phyloP scores from a whole-genome alignment of 2,888 invertebrate genomes.

The Netelia fuscicornis region DNA sequence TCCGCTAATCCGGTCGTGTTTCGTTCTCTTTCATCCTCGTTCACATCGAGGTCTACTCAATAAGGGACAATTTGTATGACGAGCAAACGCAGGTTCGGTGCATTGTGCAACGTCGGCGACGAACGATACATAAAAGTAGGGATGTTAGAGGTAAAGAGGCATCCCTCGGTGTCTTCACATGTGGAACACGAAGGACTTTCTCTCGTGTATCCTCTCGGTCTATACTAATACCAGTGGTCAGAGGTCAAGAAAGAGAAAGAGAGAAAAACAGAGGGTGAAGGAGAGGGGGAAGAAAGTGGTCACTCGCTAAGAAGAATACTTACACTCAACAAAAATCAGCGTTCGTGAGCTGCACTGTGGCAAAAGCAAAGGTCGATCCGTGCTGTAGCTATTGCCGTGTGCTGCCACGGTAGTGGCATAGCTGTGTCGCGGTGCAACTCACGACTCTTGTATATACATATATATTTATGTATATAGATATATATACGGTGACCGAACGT shows the following conservation, averaged over 20 bases:
- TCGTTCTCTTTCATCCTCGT: conserved; percentile 23
- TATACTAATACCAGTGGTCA: conserved; percentile 57
- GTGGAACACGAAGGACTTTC: conserved; percentile 41
- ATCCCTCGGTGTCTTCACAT: conserved; percentile 46
- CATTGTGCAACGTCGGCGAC: conserved; percentile 73
- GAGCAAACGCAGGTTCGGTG: conserved; percentile 76
- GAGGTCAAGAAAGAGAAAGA: conserved; percentile 44
- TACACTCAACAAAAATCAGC: conserved; percentile 71
- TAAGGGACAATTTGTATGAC: conserved; percentile 82
- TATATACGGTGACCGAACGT: conserved; percentile 72
- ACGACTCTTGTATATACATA: conserved; percentile 56
- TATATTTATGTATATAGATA: conserved; percentile 46
- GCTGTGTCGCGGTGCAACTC: conserved; percentile 23
- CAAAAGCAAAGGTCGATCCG: conserved; percentile 80
- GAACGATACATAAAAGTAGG: conserved; percentile 71
- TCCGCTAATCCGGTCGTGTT: conserved; percentile 28
- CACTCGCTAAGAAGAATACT: conserved; percentile 26
- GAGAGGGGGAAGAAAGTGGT: conserved; percentile 53
- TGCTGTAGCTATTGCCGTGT: conserved; percentile 76
- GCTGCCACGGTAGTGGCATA: not conserved
- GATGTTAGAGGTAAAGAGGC: conserved; percentile 66
- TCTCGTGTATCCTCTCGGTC: conserved; percentile 16
- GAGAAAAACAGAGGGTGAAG: conserved; percentile 25
- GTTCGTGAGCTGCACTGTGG: conserved; percentile 69
- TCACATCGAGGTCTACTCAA: conserved; percentile 68